These are phyloP conservation scores for Manis javanica DNA, from an alignment of 2,797 vertebrate genomes.

Conservation along the genomic window DNA sequence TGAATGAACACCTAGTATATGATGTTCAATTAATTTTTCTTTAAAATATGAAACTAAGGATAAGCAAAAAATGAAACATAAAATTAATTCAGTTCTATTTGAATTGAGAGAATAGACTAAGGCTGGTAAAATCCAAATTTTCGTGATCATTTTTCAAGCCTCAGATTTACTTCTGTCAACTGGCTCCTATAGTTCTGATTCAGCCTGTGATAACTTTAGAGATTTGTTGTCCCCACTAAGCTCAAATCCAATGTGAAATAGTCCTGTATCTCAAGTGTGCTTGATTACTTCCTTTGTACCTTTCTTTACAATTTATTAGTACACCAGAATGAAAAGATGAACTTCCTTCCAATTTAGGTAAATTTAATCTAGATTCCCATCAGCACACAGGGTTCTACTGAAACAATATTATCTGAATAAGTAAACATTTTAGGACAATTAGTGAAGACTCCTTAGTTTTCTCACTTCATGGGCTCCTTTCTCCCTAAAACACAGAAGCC, in stretches of 20 bases:
- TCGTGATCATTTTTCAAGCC: constrained; percentile 46
- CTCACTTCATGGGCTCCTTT: not conserved
- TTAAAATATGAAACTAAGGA: constrained; percentile 28
- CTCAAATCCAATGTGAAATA: constrained; percentile 7
- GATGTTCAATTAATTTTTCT: constrained; percentile 41
- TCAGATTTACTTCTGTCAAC: constrained; percentile 29
- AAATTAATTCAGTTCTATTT: not conserved
- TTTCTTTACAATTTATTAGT: constrained; percentile 23
- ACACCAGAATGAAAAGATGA: constrained; percentile 41
- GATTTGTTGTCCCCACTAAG: not conserved
- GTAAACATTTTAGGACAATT: not conserved
- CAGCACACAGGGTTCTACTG: not conserved
- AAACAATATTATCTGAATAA: not conserved
- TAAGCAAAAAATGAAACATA: not conserved
- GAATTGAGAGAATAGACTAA: constrained; percentile 37
- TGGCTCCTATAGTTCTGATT: constrained; percentile 35
- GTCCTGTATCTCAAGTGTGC: not conserved
- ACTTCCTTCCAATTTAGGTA: constrained; percentile 8
- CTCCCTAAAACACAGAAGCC: constrained; percentile 18
- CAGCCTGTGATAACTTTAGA: not conserved
- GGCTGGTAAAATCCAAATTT: constrained; percentile 33
- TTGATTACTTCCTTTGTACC: constrained; percentile 24
- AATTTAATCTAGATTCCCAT: constrained; percentile 34
- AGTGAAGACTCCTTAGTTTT: not conserved
- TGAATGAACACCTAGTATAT: constrained; percentile 9